phyloP scores from a whole-genome alignment of 2,797 vertebrate species.

The Strix occidentalis region DNA sequence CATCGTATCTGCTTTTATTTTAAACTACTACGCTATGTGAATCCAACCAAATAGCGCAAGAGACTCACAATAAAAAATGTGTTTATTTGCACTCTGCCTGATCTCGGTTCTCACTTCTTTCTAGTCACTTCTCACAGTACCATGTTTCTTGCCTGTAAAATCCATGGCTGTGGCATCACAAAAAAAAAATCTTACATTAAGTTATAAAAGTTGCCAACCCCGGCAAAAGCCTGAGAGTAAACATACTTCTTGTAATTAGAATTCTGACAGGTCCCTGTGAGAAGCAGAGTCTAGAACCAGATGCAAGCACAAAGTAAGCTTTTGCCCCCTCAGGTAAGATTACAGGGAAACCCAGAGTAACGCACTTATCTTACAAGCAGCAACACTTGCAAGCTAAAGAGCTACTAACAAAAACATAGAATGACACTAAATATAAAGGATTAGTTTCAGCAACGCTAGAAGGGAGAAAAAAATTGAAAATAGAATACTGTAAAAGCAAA shows the following conservation, averaged over 20 bases:
- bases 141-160: not conserved
- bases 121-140: not conserved
- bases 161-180: not conserved
- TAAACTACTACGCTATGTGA: not conserved
- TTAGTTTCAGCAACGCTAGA: not conserved
- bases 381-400: not conserved
- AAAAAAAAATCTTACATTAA: not conserved
- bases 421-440: conserved; percentile 2
- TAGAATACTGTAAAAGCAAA: not conserved
- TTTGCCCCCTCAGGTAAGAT: not conserved
- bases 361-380: not conserved
- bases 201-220: not conserved
- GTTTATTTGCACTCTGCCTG: not conserved
- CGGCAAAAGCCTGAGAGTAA: not conserved
- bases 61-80: not conserved
- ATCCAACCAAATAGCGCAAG: not conserved
- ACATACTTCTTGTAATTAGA: not conserved
- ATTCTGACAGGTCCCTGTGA: not conserved
- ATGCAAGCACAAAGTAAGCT: not conserved
- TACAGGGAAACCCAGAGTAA: not conserved
- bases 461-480: not conserved
- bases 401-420: not conserved
- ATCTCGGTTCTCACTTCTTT: not conserved
- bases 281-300: not conserved
- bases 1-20: not conserved